phyloP scores from a whole-genome alignment of 2,113 vertebrate species.

The Rhagologus leucostigma region DNA sequence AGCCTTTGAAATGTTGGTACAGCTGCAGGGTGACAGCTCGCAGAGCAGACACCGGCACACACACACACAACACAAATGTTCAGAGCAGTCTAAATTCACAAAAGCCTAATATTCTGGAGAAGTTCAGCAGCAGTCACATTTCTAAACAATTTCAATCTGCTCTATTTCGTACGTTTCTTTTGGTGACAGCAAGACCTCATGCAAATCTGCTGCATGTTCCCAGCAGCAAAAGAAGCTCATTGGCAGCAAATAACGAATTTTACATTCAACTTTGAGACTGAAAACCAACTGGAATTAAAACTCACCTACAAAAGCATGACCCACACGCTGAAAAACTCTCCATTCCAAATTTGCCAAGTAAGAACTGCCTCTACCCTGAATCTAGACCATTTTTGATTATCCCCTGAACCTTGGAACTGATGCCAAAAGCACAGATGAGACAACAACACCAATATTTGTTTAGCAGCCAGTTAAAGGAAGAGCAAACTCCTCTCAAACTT shows the following conservation, averaged over 20 bases:
- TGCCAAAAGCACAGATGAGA: not conserved
- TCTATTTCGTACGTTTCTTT: not conserved
- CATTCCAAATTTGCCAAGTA: not conserved
- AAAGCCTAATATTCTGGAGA: not conserved
- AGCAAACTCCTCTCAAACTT: not conserved
- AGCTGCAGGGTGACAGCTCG: not conserved
- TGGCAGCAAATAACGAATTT: not conserved
- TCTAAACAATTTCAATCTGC: not conserved
- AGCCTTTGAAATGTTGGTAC: not conserved
- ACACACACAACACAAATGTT: not conserved
- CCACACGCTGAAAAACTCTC: not conserved
- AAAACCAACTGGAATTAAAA: not conserved
- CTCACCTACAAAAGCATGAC: not conserved
- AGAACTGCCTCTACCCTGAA: not conserved
- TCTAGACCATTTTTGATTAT: not conserved
- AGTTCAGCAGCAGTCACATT: not conserved
- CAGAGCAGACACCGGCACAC: not conserved
- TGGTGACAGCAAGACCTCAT: not conserved
- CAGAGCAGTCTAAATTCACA: not conserved
- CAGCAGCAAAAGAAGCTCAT: not conserved
- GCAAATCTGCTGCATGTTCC: not conserved
- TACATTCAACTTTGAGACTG: not conserved
- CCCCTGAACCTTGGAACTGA: not conserved
- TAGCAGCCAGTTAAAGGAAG: not conserved
- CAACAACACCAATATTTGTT: not conserved